Conservation (phyloP, 2,888 invertebrate species). For the Listrodromus nycthemerus region DNA sequence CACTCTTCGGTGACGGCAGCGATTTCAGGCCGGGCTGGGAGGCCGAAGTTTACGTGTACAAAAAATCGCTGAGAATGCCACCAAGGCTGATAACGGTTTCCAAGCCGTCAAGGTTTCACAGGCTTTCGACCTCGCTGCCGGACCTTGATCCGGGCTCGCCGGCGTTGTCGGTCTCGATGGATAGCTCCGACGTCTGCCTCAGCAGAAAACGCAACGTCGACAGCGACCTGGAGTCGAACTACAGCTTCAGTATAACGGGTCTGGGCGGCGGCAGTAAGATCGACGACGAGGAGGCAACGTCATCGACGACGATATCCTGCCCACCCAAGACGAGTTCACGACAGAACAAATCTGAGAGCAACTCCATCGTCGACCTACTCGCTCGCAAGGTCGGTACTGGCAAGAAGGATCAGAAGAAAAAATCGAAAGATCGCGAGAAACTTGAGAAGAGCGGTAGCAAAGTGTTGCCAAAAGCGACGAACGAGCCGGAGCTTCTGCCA, state of each 20-base stretch:
- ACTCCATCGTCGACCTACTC: slow-evolving; percentile 89
- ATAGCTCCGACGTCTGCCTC: slow-evolving; percentile 83
- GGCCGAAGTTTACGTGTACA: slow-evolving; percentile 93
- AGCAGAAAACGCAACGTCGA: slow-evolving; percentile 84
- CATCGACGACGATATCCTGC: slow-evolving; percentile 88
- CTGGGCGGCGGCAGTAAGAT: slow-evolving; percentile 86
- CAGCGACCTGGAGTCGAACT: slow-evolving; percentile 89
- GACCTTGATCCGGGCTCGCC: slow-evolving; percentile 92
- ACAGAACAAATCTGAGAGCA: slow-evolving; percentile 84
- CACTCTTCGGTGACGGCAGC: slow-evolving; percentile 89
- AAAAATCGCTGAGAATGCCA: slow-evolving; percentile 93
- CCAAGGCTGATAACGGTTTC: slow-evolving; percentile 92
- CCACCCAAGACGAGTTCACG: slow-evolving; percentile 83
- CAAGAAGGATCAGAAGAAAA: slow-evolving; percentile 84
- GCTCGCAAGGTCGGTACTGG: slow-evolving; percentile 88
- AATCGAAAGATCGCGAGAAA: slow-evolving; percentile 87
- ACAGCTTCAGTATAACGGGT: slow-evolving; percentile 85
- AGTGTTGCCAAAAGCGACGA: slow-evolving; percentile 86
- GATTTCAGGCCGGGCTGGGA: slow-evolving; percentile 93
- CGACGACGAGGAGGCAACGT: slow-evolving; percentile 89
- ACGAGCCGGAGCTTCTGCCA: slow-evolving; percentile 87
- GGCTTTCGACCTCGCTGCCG: slow-evolving; percentile 91
- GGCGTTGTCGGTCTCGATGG: slow-evolving; percentile 88
- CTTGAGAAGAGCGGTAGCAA: slow-evolving; percentile 85
- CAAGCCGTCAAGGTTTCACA: slow-evolving; percentile 89